Percentiles rank a stretch among this genome's conserved stretches.
phyloP scores from a whole-genome alignment of 2,797 vertebrate species.

The Buceros bicornis region DNA sequence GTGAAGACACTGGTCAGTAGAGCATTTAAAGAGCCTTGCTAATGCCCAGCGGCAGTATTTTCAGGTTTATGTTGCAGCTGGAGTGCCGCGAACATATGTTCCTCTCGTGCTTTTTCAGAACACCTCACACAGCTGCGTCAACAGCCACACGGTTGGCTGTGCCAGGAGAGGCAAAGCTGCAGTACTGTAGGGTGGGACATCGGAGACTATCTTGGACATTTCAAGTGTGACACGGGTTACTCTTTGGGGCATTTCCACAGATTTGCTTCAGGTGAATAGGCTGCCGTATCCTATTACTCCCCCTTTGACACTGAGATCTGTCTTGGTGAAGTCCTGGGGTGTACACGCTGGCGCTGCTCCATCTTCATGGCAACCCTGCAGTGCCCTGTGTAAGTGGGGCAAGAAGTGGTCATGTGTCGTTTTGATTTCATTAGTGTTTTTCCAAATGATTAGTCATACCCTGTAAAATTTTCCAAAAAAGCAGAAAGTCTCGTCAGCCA shows the following conservation, averaged over 20 bases:
- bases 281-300: background rate
- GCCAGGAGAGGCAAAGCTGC: background rate
- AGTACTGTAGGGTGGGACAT: background rate
- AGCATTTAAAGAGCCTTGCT: background rate
- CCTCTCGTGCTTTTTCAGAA: background rate
- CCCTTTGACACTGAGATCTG: background rate
- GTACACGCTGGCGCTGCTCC: background rate
- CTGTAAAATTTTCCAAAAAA: conserved; percentile 10
- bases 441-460: background rate
- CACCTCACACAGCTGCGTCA: background rate
- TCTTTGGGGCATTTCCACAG: background rate
- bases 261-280: background rate
- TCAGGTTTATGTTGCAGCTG: background rate
- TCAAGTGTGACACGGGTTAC: background rate
- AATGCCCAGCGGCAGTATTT: background rate
- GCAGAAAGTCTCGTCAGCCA: background rate
- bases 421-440: background rate
- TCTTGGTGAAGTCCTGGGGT: background rate
- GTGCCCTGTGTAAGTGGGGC: background rate
- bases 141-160: background rate
- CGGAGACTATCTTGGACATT: background rate
- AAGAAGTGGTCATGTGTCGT: background rate
- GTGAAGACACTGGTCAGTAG: background rate
- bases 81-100: background rate
- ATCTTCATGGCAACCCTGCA: background rate